Conservation (phyloP, 2,888 invertebrate genomes). For the Nipponacmea schrenckii region DNA sequence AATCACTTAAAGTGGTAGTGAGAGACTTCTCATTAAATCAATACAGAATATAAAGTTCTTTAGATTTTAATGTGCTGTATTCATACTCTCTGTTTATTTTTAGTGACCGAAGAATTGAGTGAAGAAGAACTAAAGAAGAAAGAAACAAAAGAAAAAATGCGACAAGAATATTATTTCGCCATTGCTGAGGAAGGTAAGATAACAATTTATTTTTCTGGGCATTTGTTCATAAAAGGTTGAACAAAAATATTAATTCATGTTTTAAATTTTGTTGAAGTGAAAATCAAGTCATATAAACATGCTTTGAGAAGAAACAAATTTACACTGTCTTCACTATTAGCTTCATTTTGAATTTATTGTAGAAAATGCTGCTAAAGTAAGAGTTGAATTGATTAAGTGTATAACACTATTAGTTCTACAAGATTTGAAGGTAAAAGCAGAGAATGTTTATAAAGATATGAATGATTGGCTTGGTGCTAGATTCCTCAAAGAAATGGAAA, state of each 20-base stretch:
- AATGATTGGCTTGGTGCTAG: slow-evolving; percentile 67
- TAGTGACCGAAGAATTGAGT: slow-evolving; percentile 51
- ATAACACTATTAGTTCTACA: slow-evolving; percentile 55
- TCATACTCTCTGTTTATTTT: not conserved
- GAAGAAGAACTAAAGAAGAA: slow-evolving; percentile 64
- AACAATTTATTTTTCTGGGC: not conserved
- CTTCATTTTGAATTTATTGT: slow-evolving; percentile 11
- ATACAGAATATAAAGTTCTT: too few species aligned
- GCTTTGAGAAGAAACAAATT: too few species aligned
- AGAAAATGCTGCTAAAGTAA: slow-evolving; percentile 51
- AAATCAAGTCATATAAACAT: too few species aligned
- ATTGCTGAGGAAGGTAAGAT: slow-evolving; percentile 63
- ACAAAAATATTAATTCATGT: not conserved
- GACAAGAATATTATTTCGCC: slow-evolving; percentile 63
- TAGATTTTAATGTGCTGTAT: not conserved
- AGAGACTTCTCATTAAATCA: too few species aligned
- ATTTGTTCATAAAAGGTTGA: not conserved
- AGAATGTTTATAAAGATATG: slow-evolving; percentile 64
- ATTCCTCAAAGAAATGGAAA: slow-evolving; percentile 67
- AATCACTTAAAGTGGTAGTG: not conserved
- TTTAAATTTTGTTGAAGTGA: too few species aligned
- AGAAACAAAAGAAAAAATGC: slow-evolving; percentile 55
- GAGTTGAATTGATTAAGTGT: slow-evolving; percentile 61
- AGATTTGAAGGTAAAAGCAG: slow-evolving; percentile 61
- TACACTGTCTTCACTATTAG: too few species aligned